These are phyloP conservation scores for Hydrochoerus hydrochaeris DNA, from an alignment of 2,113 vertebrate genomes.

Conservation along the genomic window DNA sequence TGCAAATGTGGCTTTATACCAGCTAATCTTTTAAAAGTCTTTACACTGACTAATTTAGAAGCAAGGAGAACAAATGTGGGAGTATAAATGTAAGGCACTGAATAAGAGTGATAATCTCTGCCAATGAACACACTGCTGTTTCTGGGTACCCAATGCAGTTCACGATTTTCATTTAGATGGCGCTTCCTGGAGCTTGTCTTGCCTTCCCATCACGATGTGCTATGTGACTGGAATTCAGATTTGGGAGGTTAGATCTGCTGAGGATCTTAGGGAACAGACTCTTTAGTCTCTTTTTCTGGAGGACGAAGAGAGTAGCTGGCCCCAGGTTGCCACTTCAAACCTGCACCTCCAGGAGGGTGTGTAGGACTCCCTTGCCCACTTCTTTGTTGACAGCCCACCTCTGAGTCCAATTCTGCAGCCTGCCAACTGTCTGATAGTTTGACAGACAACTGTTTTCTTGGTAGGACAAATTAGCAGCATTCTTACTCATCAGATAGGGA, in stretches of 20 bases:
- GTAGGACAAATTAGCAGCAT: not conserved
- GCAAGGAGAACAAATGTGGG: constrained; percentile 80
- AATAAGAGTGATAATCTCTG: constrained; percentile 62
- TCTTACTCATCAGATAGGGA: not conserved
- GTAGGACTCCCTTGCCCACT: not conserved
- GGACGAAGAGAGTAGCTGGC: not conserved
- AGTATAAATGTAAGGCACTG: constrained; percentile 73
- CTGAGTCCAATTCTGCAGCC: not conserved
- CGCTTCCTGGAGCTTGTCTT: constrained; percentile 57
- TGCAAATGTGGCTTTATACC: constrained; percentile 76
- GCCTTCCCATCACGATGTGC: constrained; percentile 57
- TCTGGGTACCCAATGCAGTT: constrained; percentile 57
- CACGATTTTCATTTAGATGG: constrained; percentile 49
- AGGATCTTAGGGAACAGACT: constrained; percentile 20
- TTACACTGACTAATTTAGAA: constrained; percentile 81
- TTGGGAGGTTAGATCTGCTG: not conserved
- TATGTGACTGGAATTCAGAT: constrained; percentile 64
- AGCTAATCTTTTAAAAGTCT: constrained; percentile 81
- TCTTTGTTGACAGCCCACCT: not conserved
- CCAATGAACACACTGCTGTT: constrained; percentile 66
- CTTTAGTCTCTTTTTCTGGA: not conserved
- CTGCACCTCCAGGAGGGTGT: not conserved
- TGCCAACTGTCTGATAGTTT: not conserved
- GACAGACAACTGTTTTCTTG: not conserved
- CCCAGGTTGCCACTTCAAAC: not conserved